Evolutionary conservation across 2,888 invertebrate species (phyloP).

Genomic region (Acrocyrtus sp.): DNA sequence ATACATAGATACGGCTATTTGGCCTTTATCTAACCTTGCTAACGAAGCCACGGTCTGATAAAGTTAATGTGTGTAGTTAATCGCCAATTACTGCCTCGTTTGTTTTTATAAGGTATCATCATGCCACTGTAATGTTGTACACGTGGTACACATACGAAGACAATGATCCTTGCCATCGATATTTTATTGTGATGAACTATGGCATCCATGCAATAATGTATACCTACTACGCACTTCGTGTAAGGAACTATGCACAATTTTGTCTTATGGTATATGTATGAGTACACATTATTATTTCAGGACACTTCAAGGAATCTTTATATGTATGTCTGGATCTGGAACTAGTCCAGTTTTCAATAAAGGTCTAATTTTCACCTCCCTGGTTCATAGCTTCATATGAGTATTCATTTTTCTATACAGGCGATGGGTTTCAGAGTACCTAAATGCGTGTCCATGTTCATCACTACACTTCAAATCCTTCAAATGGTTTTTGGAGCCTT

Average conservation of each 20-base stretch:
- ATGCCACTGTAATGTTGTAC: slow-evolving; percentile 93
- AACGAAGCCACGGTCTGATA: too few species aligned
- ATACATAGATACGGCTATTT: too few species aligned
- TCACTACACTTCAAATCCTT: slow-evolving; percentile 88
- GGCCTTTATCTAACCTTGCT: too few species aligned
- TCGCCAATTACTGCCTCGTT: background rate
- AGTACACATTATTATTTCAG: too few species aligned
- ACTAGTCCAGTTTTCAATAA: too few species aligned
- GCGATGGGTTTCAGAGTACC: slow-evolving; percentile 89
- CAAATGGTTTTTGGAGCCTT: slow-evolving; percentile 88
- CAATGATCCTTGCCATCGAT: slow-evolving; percentile 88
- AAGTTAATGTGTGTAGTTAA: background rate
- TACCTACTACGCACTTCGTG: slow-evolving; percentile 68
- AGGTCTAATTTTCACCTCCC: too few species aligned
- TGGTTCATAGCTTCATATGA: background rate
- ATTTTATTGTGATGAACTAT: slow-evolving; percentile 96
- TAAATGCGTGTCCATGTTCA: slow-evolving; percentile 84
- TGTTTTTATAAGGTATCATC: slow-evolving; percentile 71
- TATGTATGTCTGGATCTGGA: too few species aligned
- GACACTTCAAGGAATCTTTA: too few species aligned
- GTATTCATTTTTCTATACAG: slow-evolving; percentile 20
- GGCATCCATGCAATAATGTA: slow-evolving; percentile 93
- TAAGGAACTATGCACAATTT: too few species aligned
- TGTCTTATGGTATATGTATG: too few species aligned
- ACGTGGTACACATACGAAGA: slow-evolving; percentile 94